phyloP scores from a whole-genome alignment of 2,888 invertebrate genomes.

The Mantis religiosa region DNA sequence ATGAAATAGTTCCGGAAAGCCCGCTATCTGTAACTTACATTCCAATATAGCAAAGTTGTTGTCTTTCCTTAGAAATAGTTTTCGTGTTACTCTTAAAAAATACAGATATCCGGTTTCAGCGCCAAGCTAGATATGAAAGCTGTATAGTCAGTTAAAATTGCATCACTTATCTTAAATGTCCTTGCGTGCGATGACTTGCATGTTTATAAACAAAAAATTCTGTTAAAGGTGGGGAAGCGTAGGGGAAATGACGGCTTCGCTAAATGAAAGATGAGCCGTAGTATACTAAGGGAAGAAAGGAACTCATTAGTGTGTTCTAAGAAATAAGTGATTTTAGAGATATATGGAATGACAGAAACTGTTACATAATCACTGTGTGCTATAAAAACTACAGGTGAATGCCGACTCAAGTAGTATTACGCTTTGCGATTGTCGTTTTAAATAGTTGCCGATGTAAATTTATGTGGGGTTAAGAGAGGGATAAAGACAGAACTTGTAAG shows the following conservation, averaged over 20 bases:
- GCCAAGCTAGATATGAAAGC: not conserved
- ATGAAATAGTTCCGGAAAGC: too few species aligned
- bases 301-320: not conserved
- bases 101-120: not conserved
- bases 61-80: too few species aligned
- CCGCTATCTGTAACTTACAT: too few species aligned
- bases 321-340: not conserved
- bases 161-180: not conserved
- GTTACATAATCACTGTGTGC: not conserved
- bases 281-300: not conserved
- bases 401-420: not conserved
- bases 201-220: not conserved
- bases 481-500: not conserved
- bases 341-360: not conserved
- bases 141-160: not conserved
- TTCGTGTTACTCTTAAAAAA: too few species aligned
- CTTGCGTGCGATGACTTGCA: not conserved
- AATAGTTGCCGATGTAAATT: slow-evolving; percentile 2
- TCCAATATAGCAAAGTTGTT: too few species aligned
- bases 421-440: not conserved
- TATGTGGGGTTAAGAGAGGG: not conserved
- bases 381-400: not conserved
- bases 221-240: not conserved
- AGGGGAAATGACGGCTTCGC: too few species aligned
- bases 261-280: not conserved